Percentiles rank a stretch among this genome's conserved stretches.
Conservation (phyloP, 1,140 invertebrate genomes). For the Cotesia typhae region DNA sequence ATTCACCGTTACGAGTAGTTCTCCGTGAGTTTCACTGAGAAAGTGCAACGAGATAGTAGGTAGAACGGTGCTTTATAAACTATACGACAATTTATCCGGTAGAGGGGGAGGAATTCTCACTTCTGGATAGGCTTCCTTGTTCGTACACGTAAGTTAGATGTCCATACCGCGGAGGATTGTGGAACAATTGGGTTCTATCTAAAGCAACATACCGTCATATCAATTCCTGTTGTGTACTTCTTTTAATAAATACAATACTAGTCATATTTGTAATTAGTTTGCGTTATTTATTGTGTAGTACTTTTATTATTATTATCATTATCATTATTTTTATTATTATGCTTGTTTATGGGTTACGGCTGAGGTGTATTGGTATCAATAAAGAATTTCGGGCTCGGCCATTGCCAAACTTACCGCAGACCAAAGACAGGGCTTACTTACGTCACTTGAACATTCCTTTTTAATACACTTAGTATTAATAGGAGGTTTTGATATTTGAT, state of each 20-base stretch:
- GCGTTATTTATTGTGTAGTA: no score
- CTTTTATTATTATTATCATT: no score
- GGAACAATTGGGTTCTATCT: no score
- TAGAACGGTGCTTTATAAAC: conserved; percentile 64
- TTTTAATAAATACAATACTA: no score
- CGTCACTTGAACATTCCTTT: background rate
- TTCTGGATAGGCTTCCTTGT: conserved; percentile 24
- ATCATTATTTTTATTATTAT: no score
- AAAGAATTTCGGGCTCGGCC: conserved; percentile 39
- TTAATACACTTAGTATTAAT: background rate
- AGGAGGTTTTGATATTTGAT: background rate
- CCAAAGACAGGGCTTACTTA: background rate
- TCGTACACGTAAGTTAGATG: conserved; percentile 6
- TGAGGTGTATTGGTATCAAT: no score
- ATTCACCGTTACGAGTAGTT: conserved; percentile 37
- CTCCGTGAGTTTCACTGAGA: conserved; percentile 63
- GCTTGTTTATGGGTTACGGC: no score
- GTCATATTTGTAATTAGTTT: no score
- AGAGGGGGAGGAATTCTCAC: conserved; percentile 14
- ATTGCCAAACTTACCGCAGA: conserved; percentile 54
- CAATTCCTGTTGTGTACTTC: no score
- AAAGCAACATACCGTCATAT: no score
- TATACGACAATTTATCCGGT: conserved; percentile 31
- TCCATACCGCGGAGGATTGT: background rate
- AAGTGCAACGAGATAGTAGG: conserved; percentile 63